These are phyloP conservation scores for Andrena hattorfiana DNA, from an alignment of 2,888 invertebrate species.

Conservation along the genomic window DNA sequence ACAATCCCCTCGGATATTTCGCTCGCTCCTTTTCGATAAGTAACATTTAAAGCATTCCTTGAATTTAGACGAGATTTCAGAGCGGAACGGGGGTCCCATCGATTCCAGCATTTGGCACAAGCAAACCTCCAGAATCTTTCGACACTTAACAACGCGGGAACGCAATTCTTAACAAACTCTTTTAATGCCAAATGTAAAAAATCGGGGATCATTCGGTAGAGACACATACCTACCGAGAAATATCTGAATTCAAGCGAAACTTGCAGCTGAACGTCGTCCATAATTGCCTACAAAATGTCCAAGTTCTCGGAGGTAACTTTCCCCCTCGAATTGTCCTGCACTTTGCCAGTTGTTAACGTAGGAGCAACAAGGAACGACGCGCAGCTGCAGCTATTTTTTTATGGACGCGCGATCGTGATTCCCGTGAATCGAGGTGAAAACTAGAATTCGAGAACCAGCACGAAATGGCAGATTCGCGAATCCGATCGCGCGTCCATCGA, in stretches of 20 bases:
- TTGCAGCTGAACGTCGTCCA: constrained; percentile 43
- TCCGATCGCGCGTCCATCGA: constrained; percentile 61
- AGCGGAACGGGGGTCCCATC: not conserved
- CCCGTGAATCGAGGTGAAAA: not conserved
- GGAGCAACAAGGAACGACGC: not conserved
- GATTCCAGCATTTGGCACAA: constrained; percentile 33
- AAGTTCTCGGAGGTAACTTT: not conserved
- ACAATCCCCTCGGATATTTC: constrained; percentile 8
- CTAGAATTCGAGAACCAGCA: constrained; percentile 1
- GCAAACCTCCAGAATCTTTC: not conserved
- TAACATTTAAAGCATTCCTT: constrained; percentile 47
- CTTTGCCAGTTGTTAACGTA: not conserved
- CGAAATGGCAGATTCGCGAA: not conserved
- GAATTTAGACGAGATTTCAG: constrained; percentile 53
- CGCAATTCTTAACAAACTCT: not conserved
- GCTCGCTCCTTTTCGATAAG: constrained; percentile 4
- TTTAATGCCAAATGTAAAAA: constrained; percentile 22
- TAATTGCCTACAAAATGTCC: not conserved
- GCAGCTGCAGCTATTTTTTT: constrained; percentile 18
- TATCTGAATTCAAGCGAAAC: constrained; percentile 62
- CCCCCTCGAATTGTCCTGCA: too few species aligned
- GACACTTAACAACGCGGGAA: not conserved
- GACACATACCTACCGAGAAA: not conserved
- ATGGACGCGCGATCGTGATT: constrained; percentile 46
- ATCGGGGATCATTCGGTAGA: constrained; percentile 18